Conservation (phyloP, 2,113 vertebrate genomes). For the Meleagris gallopavo region DNA sequence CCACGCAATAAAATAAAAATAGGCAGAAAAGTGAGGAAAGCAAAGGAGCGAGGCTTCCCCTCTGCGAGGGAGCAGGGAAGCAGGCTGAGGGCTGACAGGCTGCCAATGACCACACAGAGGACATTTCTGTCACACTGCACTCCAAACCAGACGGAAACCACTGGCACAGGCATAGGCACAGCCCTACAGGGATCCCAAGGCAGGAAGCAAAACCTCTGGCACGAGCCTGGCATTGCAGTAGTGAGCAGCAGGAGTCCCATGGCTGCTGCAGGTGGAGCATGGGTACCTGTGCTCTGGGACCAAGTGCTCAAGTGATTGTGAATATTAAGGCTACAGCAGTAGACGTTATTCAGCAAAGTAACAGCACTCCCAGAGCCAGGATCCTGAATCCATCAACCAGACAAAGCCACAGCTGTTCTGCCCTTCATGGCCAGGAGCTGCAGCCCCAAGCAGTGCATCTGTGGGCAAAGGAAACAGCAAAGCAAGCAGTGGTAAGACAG, state of each 20-base stretch:
- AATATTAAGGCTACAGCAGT: too few species aligned
- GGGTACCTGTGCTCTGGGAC: neutral
- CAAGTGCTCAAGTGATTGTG: too few species aligned
- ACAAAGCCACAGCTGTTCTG: too few species aligned
- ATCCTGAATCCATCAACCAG: too few species aligned
- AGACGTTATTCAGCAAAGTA: too few species aligned
- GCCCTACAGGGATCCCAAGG: neutral
- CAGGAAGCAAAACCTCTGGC: neutral
- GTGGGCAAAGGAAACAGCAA: too few species aligned
- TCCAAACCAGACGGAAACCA: neutral
- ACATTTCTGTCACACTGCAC: neutral
- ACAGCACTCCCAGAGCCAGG: too few species aligned
- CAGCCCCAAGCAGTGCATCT: too few species aligned
- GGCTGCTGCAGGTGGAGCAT: neutral
- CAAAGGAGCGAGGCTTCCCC: accelerated
- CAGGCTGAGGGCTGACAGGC: neutral
- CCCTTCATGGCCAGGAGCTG: too few species aligned
- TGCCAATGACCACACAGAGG: constrained; percentile 11
- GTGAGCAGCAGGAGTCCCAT: neutral
- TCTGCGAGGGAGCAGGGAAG: neutral
- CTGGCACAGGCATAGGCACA: accelerated
- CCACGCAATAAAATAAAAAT: neutral
- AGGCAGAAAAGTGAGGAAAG: neutral
- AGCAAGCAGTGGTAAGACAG: too few species aligned
- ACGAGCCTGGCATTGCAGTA: neutral